phyloP scores from a whole-genome alignment of 2,113 vertebrate species.

The Halcyon senegalensis region DNA sequence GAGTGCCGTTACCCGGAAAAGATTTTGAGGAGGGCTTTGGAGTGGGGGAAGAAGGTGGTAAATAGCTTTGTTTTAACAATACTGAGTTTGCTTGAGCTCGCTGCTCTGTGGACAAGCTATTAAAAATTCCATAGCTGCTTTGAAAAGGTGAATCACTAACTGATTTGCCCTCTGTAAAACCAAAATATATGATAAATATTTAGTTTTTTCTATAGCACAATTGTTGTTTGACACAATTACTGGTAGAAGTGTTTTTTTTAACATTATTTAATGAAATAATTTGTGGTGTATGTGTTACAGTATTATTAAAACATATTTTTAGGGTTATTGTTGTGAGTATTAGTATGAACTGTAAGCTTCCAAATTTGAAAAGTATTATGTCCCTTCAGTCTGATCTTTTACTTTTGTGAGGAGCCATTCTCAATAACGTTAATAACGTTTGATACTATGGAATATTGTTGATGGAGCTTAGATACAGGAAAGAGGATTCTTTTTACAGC shows the following conservation, averaged over 20 bases:
- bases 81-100: neutral
- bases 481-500: neutral
- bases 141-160: neutral
- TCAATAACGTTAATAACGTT: neutral
- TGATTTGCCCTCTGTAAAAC: neutral
- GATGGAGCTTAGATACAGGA: neutral
- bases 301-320: neutral
- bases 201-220: neutral
- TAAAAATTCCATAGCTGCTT: neutral
- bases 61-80: neutral
- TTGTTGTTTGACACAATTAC: neutral
- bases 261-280: neutral
- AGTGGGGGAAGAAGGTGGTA: neutral
- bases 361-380: neutral
- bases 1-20: neutral
- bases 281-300: neutral
- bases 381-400: neutral
- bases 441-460: conserved; percentile 11
- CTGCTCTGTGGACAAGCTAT: neutral
- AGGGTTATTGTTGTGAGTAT: neutral
- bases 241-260: neutral
- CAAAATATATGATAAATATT: neutral
- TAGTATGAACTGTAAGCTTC: neutral
- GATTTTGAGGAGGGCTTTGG: no score
- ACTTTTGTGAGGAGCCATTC: neutral